Evolutionary conservation across 2,888 invertebrate genomes (phyloP), one percentile per base, ranked within the genome.

Genomic region (Elaeidobius kamerunicus): DNA sequence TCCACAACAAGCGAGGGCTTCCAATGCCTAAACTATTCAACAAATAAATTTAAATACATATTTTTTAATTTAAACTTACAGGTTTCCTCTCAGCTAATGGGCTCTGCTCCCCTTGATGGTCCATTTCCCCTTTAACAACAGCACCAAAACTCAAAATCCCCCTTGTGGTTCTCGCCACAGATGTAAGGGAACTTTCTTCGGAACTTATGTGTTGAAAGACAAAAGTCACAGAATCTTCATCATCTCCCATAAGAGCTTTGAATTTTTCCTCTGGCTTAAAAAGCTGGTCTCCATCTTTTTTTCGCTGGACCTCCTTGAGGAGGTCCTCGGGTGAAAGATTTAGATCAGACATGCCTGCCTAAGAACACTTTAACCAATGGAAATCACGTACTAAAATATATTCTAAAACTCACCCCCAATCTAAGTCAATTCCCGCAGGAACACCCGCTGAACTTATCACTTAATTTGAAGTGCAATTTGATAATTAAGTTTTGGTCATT

Each of bases 1-100:
- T 56, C 58, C 7, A 58, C 58, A 17, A 43, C 34, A 12, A 58
- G 35, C n/a, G 53, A 54, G 9, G 58, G 58, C 43, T 58, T 58
- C 58, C 58, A 58, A 39, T 58, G 58, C 12, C 53, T 49, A 44
- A 58, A 58, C 58, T 58, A 38, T 5, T n/a, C n/a, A 55, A 41
- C 20, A 28, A 35, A 9, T 38, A 17, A 17, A 38, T 2, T 7
- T 32, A 32, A 14, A 11, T 23, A 23, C n/a, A 14, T 34, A 12
- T 2, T 34, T 34, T 2, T 34, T 3, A 34, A n/a, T n/a, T n/a
- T n/a, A n/a, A 34, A 42, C 55, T 52, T 49, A 56, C 56, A 2
- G 56, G 52, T 45, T 56, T 56, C 19, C 38, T 43, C 11, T 28
- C 45, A 16, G 15, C 30, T 5, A 15, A 4, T 3, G 36, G 15